Evolutionary conservation across 2,888 invertebrate genomes (phyloP), one percentile per base, ranked within the genome.

Genomic region (Agrochola macilenta): DNA sequence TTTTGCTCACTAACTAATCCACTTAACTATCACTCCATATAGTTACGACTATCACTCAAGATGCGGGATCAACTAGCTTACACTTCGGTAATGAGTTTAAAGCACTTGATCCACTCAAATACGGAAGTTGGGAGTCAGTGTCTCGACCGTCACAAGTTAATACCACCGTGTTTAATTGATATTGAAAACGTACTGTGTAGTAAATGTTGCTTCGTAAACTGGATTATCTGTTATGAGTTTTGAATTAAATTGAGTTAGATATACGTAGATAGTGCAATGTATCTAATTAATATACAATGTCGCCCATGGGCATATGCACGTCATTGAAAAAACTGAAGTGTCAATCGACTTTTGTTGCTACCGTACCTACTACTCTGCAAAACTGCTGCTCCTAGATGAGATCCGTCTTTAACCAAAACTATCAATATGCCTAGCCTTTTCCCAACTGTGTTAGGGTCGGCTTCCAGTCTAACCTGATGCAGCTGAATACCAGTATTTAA

Each of bases 91-190:
- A 35, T 35, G 73, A 76, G 65, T 82, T 73, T 60, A 66, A 58
- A 66, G 61, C 72, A 23, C 54, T 76, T 76, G 72, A 81, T 66
- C 64, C 52, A n/a, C 26, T 76, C 61, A 69, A 65, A 76, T 69
- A 66, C 64, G 72, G 52, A 73, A 69, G 66, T 81, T 69, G 35
- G 57, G 60, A 69, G 65, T 65, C 64, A 35, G 65, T 76, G 54
- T 43, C 63, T 12, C 58, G 11, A 69, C 72, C 57, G 61, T 66
- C 65, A 76, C 69, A 58, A 69, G 68, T 61, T 82, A 81, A 65
- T 72, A 30, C 65, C n/a, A 58, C 57, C 39, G 43, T 23, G 70
- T 60, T 65, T 65, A 69, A 63, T 49, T 70, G 52, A 57, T 66
- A 74, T 52, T 69, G 30, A 64, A 30, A 30, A 58, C 30, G 5